Conservation (phyloP, 2,888 invertebrate genomes). For the Epistrophella euchroma region DNA sequence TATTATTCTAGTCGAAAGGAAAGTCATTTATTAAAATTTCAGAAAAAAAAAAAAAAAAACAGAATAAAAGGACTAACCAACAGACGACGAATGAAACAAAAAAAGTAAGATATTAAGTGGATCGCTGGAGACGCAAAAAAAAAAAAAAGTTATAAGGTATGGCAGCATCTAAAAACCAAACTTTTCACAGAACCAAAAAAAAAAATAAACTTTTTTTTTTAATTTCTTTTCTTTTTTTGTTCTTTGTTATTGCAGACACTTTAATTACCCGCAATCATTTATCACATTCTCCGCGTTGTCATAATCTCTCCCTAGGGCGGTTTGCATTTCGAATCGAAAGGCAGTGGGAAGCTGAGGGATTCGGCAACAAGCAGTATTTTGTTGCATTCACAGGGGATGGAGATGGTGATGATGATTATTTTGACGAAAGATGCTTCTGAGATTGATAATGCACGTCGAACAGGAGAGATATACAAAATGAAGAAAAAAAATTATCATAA, state of each 20-base stretch:
- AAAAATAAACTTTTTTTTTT: constrained; percentile 10
- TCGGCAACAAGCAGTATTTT: constrained; percentile 32
- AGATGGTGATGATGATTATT: not conserved
- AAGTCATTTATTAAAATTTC: constrained; percentile 75
- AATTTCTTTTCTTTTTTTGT: constrained; percentile 41
- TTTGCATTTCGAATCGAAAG: constrained; percentile 46
- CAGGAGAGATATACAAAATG: constrained; percentile 12
- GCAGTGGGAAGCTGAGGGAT: constrained; percentile 7
- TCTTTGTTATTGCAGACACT: constrained; percentile 76
- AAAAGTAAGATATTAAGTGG: constrained; percentile 55
- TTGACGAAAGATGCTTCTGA: constrained; percentile 31
- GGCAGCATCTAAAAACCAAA: constrained; percentile 54
- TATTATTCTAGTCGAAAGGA: constrained; percentile 62
- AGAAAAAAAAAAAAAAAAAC: not conserved
- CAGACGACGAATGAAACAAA: constrained; percentile 19
- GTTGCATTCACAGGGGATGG: constrained; percentile 13
- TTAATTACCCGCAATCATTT: constrained; percentile 78
- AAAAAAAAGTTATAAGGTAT: constrained; percentile 20
- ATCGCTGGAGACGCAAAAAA: constrained; percentile 31
- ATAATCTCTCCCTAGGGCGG: constrained; percentile 69
- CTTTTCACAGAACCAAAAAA: constrained; percentile 52
- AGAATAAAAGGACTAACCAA: constrained; percentile 59
- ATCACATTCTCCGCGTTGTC: constrained; percentile 76
- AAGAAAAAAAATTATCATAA: constrained; percentile 32
- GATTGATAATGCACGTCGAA: constrained; percentile 53